Evolutionary conservation across 1,140 invertebrate genomes (phyloP).

Genomic region (Anastrepha obliqua): DNA sequence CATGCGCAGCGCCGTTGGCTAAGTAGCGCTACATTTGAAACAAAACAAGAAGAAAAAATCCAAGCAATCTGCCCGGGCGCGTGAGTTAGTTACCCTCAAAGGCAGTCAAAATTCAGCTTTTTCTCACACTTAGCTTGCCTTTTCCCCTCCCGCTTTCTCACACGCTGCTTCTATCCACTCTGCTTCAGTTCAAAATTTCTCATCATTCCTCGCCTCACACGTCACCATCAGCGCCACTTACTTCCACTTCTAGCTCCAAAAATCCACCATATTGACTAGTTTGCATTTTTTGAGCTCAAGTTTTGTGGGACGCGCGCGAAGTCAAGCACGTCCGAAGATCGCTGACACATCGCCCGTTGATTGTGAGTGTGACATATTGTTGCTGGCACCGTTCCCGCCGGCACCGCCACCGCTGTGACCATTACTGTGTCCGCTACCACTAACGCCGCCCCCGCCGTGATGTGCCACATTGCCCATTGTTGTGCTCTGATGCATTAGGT

Average conservation of each 20-base stretch:
- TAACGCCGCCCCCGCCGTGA: neutral
- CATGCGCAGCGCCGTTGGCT: too few relatives aligned
- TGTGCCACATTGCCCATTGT: constrained; percentile 27
- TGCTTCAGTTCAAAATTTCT: neutral
- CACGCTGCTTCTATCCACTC: neutral
- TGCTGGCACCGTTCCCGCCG: constrained; percentile 58
- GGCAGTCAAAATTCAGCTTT: too few relatives aligned
- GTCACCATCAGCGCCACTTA: constrained; percentile 47
- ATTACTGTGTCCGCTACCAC: constrained; percentile 24
- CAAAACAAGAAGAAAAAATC: too few relatives aligned
- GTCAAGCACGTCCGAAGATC: constrained; percentile 79
- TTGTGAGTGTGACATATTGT: constrained; percentile 77
- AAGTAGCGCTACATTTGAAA: too few relatives aligned
- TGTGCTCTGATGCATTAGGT: constrained; percentile 53
- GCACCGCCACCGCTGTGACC: neutral
- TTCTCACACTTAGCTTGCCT: too few relatives aligned
- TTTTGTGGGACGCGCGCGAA: constrained; percentile 71
- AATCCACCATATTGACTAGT: constrained; percentile 74
- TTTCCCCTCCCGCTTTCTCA: neutral
- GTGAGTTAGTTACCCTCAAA: too few relatives aligned
- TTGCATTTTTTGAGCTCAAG: constrained; percentile 73
- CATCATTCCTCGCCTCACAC: neutral
- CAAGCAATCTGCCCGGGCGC: too few relatives aligned
- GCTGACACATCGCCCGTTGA: constrained; percentile 79
- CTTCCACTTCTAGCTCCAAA: constrained; percentile 74